These are phyloP conservation scores for Tigriopus japonicus DNA, from an alignment of 1,140 invertebrate genomes.

Conservation along the genomic window DNA sequence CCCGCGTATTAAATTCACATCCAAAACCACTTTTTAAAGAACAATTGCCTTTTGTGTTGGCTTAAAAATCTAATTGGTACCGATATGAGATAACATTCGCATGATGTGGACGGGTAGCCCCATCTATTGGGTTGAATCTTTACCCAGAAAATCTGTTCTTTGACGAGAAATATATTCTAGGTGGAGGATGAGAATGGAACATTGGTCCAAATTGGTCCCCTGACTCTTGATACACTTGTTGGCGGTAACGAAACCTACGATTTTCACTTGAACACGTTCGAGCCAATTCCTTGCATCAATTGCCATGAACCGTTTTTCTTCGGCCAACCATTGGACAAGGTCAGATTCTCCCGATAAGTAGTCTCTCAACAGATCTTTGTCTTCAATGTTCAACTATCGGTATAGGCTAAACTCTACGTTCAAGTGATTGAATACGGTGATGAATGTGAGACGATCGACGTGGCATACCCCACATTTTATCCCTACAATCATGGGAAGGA, in stretches of 20 bases:
- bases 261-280: slow-evolving; percentile 9
- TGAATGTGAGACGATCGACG: slow-evolving; percentile 17
- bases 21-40: too few relatives aligned
- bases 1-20: too few relatives aligned
- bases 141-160: too few relatives aligned
- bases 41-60: too few relatives aligned
- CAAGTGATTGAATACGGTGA: slow-evolving; percentile 17
- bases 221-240: slow-evolving; percentile 8
- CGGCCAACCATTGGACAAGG: not conserved
- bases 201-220: not conserved
- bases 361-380: not conserved
- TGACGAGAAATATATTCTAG: too few relatives aligned
- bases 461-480: slow-evolving; percentile 17
- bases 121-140: too few relatives aligned
- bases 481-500: slow-evolving; percentile 19
- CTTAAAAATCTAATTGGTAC: too few relatives aligned
- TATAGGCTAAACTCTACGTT: slow-evolving; percentile 9
- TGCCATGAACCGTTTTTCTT: slow-evolving; percentile 15
- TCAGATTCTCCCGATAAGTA: slow-evolving; percentile 6
- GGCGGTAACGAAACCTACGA: slow-evolving; percentile 9
- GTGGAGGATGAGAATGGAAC: too few relatives aligned
- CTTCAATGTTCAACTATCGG: too few relatives aligned
- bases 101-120: too few relatives aligned
- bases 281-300: slow-evolving; percentile 14
- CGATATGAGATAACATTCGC: too few relatives aligned